A percentile compares a stretch with the other conserved stretches of the same genome.
Conservation (phyloP, 2,113 vertebrate species). For the Apodemus sylvaticus region DNA sequence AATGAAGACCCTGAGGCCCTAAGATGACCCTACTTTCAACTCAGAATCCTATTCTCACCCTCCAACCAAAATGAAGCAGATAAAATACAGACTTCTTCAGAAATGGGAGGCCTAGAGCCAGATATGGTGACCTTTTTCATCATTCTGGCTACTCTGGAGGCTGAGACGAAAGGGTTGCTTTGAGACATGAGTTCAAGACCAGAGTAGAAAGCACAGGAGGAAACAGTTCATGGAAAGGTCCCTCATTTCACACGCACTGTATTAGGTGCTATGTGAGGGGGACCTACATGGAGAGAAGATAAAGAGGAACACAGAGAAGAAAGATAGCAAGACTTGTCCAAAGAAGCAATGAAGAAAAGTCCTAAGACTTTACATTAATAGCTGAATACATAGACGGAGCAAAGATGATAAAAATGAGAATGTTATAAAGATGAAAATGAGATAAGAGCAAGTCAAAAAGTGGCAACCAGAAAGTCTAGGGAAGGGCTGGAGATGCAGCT, state of each 20-base stretch:
- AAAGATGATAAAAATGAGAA: constrained; percentile 22
- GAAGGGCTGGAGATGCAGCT: neutral
- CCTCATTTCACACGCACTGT: neutral
- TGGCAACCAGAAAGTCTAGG: constrained; percentile 14
- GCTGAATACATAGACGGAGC: neutral
- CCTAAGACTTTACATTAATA: neutral
- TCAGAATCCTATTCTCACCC: constrained; percentile 18
- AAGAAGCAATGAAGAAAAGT: neutral
- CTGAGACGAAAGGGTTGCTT: neutral
- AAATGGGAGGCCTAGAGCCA: neutral
- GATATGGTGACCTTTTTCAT: neutral
- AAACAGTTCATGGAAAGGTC: neutral
- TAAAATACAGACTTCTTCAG: constrained; percentile 24
- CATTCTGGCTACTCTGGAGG: neutral
- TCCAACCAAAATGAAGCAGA: neutral
- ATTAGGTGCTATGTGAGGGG: neutral
- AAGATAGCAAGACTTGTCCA: neutral
- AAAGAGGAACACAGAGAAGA: neutral
- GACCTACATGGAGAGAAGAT: neutral
- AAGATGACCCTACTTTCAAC: neutral
- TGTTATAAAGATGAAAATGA: neutral
- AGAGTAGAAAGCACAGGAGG: neutral
- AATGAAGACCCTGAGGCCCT: neutral
- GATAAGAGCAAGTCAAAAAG: neutral
- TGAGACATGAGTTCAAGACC: neutral